Evolutionary conservation across 2,888 invertebrate species (phyloP).

Genomic region (Alsophila aescularia): DNA sequence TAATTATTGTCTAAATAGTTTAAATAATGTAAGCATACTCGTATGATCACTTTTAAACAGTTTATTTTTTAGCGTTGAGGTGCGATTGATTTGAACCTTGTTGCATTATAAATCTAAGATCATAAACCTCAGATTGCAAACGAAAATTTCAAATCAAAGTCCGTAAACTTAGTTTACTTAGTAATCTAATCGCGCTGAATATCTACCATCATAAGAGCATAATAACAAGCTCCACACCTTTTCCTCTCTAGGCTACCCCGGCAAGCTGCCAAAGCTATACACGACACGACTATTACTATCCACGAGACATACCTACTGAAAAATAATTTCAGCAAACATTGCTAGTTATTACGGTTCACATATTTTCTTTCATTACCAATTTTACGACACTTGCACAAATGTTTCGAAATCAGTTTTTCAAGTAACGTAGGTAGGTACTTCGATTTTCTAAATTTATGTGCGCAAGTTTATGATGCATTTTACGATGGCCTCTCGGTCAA

Average conservation of each 20-base stretch:
- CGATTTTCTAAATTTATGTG: constrained; percentile 76
- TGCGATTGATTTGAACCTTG: too few relatives aligned
- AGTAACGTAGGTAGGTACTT: constrained; percentile 49
- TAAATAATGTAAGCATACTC: too few relatives aligned
- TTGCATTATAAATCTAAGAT: too few relatives aligned
- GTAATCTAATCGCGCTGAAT: too few relatives aligned
- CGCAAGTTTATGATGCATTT: constrained; percentile 74
- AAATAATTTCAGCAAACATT: constrained; percentile 19
- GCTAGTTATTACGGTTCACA: constrained; percentile 2
- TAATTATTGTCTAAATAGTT: too few relatives aligned
- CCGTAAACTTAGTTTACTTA: neutral
- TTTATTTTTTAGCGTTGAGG: too few relatives aligned
- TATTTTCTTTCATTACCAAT: constrained; percentile 24
- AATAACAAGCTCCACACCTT: too few relatives aligned
- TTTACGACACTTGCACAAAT: constrained; percentile 40
- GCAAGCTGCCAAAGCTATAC: neutral
- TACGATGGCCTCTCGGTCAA: constrained; percentile 76
- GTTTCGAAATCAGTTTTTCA: constrained; percentile 60
- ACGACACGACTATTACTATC: too few relatives aligned
- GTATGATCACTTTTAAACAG: too few relatives aligned
- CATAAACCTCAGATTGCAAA: too few relatives aligned
- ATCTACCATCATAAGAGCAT: too few relatives aligned
- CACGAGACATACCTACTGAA: neutral
- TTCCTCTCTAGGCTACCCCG: neutral
- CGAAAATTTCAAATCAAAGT: neutral